A percentile compares a stretch with the other conserved stretches of the same genome.
phyloP scores from a whole-genome alignment of 2,113 vertebrate genomes.

The Sturnira hondurensis region DNA sequence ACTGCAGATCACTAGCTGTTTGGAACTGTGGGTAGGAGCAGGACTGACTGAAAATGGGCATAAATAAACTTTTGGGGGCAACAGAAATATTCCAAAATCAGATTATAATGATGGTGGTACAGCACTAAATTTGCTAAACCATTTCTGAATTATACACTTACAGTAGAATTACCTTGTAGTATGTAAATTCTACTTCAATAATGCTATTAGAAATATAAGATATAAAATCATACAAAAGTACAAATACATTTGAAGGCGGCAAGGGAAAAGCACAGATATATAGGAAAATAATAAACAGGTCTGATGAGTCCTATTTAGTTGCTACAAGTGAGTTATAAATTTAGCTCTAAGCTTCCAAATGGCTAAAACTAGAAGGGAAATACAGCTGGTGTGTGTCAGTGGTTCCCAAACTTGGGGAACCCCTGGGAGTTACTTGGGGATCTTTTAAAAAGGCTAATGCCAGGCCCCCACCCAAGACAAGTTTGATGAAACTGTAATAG shows the following conservation, averaged over 20 bases:
- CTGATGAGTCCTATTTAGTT: background rate
- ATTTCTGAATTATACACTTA: background rate
- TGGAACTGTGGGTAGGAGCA: background rate
- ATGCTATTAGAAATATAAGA: background rate
- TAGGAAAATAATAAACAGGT: background rate
- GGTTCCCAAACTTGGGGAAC: background rate
- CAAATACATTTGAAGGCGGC: background rate
- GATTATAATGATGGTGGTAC: background rate
- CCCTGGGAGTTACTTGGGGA: background rate
- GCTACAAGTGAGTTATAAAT: background rate
- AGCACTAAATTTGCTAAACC: background rate
- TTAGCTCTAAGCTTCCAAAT: background rate
- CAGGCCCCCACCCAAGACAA: background rate
- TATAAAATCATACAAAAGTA: background rate
- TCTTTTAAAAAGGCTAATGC: background rate
- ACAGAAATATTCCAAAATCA: background rate
- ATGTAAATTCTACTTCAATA: background rate
- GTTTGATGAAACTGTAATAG: background rate
- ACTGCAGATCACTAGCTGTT: background rate
- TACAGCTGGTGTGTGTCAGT: background rate
- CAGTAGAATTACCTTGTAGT: background rate
- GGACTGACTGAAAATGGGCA: background rate
- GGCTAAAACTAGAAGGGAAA: background rate
- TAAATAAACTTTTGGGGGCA: background rate
- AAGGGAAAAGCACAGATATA: background rate